phyloP scores from a whole-genome alignment of 1,140 invertebrate species.

The Acromyrmex echinatior region DNA sequence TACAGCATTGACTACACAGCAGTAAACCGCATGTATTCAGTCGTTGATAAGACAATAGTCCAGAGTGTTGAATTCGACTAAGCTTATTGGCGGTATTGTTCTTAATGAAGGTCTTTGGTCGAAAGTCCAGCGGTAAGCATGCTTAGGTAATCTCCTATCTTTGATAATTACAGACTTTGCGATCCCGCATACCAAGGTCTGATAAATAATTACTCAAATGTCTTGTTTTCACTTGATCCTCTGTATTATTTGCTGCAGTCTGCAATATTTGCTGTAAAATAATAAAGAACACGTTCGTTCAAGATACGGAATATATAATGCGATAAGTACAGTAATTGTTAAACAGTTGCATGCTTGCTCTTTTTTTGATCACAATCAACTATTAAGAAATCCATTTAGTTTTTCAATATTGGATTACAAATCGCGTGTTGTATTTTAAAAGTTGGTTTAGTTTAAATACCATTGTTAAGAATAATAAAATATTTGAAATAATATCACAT shows the following conservation, averaged over 20 bases:
- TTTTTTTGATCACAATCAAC: neutral
- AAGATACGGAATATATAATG: neutral
- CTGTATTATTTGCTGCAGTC: neutral
- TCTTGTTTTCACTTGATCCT: neutral
- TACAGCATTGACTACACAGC: conserved; percentile 46
- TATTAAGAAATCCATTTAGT: neutral
- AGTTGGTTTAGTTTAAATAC: neutral
- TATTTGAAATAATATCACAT: neutral
- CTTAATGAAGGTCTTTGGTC: conserved; percentile 60
- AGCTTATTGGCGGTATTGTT: conserved; percentile 60
- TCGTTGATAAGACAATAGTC: conserved; percentile 59
- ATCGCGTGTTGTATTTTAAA: neutral
- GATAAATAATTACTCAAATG: conserved; percentile 57
- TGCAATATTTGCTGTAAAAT: conserved; percentile 25
- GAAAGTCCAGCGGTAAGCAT: conserved; percentile 56
- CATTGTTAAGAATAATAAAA: neutral
- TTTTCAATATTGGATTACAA: neutral
- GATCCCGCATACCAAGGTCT: neutral
- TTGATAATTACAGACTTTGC: conserved; percentile 36
- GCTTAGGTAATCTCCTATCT: conserved; percentile 40
- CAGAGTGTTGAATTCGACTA: conserved; percentile 52
- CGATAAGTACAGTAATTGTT: neutral
- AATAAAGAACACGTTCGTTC: neutral
- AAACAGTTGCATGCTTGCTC: neutral
- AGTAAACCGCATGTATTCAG: conserved; percentile 54